A percentile compares a stretch with the other conserved stretches of the same genome.
Conservation (phyloP, 53 echinoderm and acorn worm genomes). For the Actinopyga echinites region DNA sequence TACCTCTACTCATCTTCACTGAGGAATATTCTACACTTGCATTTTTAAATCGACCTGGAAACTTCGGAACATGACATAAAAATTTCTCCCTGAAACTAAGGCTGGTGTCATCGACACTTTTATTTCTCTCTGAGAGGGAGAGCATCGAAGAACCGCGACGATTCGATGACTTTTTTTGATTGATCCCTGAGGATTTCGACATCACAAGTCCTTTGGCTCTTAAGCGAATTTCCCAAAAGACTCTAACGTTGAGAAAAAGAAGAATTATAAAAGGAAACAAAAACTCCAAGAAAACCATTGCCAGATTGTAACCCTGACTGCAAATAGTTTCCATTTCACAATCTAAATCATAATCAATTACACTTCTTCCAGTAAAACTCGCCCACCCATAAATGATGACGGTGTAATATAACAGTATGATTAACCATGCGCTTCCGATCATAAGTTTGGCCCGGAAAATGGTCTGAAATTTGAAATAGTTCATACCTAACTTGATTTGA, state of each 20-base stretch:
- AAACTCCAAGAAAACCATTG: conserved; percentile 53
- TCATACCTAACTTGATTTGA: conserved; percentile 52
- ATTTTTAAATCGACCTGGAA: too few relatives aligned
- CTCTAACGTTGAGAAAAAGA: conserved; percentile 44
- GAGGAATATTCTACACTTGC: too few relatives aligned
- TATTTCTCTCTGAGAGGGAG: too few relatives aligned
- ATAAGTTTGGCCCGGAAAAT: conserved; percentile 25
- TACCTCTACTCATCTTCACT: too few relatives aligned
- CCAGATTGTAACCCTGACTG: conserved; percentile 28
- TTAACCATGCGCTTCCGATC: conserved; percentile 45
- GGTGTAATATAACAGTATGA: conserved; percentile 31
- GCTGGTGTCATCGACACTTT: too few relatives aligned
- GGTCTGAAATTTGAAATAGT: conserved; percentile 42
- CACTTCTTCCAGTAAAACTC: background rate
- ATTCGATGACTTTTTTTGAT: too few relatives aligned
- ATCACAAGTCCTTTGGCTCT: conserved; percentile 40
- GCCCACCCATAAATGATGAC: conserved; percentile 30
- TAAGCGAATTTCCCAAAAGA: conserved; percentile 50
- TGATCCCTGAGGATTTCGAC: background rate
- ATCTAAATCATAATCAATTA: conserved; percentile 26
- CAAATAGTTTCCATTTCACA: conserved; percentile 45
- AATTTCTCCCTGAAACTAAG: too few relatives aligned
- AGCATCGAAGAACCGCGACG: too few relatives aligned
- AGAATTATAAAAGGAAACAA: conserved; percentile 61
- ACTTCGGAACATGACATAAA: too few relatives aligned